Evolutionary conservation across 2,797 vertebrate genomes (phyloP).

Genomic region (Tadarida brasiliensis): DNA sequence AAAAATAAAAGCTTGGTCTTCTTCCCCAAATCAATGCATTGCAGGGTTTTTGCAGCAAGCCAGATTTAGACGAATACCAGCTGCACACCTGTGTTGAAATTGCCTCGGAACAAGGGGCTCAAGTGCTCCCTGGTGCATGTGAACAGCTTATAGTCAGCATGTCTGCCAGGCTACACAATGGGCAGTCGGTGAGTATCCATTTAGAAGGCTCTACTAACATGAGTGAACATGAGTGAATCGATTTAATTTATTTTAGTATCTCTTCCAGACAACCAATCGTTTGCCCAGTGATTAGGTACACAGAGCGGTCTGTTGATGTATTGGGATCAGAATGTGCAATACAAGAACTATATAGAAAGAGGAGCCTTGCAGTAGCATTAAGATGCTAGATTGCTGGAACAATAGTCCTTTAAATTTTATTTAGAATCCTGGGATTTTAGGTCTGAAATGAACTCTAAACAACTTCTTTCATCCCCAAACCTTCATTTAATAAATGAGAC

Average conservation of each 20-base stretch:
- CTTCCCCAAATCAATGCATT: conserved; percentile 90
- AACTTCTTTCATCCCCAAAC: not conserved
- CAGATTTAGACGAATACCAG: conserved; percentile 88
- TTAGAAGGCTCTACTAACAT: not conserved
- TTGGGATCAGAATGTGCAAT: not conserved
- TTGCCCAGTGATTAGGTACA: not conserved
- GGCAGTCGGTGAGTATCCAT: conserved; percentile 89
- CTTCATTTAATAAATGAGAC: not conserved
- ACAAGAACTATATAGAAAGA: not conserved
- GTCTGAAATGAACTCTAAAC: not conserved
- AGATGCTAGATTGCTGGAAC: not conserved
- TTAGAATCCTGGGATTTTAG: not conserved
- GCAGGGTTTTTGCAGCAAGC: conserved; percentile 90
- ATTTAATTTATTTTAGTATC: conserved; percentile 7
- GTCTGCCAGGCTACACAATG: conserved; percentile 91
- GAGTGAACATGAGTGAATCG: not conserved
- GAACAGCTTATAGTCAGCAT: conserved; percentile 89
- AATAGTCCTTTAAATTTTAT: not conserved
- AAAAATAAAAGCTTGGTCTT: too few relatives aligned
- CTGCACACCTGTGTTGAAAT: conserved; percentile 90
- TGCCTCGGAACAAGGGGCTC: conserved; percentile 84
- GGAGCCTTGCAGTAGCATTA: not conserved
- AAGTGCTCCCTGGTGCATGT: conserved; percentile 86
- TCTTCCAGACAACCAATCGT: not conserved
- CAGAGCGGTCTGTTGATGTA: not conserved